phyloP scores from a whole-genome alignment of 2,113 vertebrate genomes.

The Sula dactylatra region DNA sequence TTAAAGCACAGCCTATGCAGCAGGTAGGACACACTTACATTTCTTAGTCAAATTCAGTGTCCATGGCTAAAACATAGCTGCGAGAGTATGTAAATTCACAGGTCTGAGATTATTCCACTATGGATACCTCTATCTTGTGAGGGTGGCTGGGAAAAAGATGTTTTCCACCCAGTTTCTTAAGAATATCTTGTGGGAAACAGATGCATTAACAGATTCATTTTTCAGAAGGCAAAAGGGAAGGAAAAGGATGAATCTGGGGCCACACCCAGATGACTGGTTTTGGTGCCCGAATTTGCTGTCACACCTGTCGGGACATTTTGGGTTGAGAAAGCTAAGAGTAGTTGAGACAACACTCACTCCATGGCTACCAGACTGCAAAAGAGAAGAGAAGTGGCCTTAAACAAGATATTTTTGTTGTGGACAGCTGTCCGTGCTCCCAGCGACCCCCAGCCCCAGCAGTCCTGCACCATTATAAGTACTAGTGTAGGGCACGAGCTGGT shows the following conservation, averaged over 20 bases:
- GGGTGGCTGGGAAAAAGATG: neutral
- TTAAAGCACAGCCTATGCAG: neutral
- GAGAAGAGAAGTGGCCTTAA: neutral
- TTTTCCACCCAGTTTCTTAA: neutral
- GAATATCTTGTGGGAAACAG: neutral
- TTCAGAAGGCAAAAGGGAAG: neutral
- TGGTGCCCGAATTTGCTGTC: neutral
- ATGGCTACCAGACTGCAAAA: neutral
- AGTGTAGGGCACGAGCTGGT: rapidly evolving
- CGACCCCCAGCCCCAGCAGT: neutral
- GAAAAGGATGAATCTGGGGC: neutral
- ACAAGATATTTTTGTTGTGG: rapidly evolving
- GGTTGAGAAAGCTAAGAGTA: neutral
- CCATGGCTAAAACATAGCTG: neutral
- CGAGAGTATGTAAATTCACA: neutral
- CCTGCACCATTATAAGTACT: neutral
- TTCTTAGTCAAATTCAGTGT: neutral
- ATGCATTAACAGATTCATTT: neutral
- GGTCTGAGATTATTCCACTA: neutral
- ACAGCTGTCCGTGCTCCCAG: neutral
- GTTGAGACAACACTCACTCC: neutral
- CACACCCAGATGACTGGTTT: neutral
- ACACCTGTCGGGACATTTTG: neutral
- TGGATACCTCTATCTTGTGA: too few relatives aligned
- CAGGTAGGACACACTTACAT: too few relatives aligned